These are phyloP conservation scores for Cheilosia impressa DNA, from an alignment of 2,888 invertebrate genomes.

Conservation along the genomic window DNA sequence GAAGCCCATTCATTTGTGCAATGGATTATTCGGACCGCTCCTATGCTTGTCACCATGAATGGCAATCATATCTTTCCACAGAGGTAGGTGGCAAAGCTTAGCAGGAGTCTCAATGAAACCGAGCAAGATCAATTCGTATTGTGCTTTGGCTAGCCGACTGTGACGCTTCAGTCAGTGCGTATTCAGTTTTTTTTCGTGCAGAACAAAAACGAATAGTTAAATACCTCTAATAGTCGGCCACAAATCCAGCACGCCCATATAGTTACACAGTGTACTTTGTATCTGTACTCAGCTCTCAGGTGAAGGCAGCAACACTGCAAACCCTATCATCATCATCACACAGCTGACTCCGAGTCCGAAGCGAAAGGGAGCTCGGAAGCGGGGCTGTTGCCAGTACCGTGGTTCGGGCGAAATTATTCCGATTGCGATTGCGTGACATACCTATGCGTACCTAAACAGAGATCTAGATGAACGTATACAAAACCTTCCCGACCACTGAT, in stretches of 20 bases:
- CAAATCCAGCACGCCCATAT: slow-evolving; percentile 34
- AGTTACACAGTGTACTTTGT: slow-evolving; percentile 3
- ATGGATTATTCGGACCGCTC: slow-evolving; percentile 6
- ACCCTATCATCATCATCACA: slow-evolving; percentile 62
- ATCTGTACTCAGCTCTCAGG: slow-evolving; percentile 15
- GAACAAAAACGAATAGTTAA: slow-evolving; percentile 47
- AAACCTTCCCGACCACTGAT: slow-evolving; percentile 70
- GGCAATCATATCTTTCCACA: slow-evolving; percentile 22
- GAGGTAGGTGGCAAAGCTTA: background rate
- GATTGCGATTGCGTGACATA: slow-evolving; percentile 74
- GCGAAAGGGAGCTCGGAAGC: slow-evolving; percentile 30
- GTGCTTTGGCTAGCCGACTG: slow-evolving; percentile 57
- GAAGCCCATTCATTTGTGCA: slow-evolving; percentile 4
- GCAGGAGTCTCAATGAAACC: slow-evolving; percentile 3
- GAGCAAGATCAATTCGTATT: slow-evolving; percentile 42
- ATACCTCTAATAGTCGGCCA: slow-evolving; percentile 61
- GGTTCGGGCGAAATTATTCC: slow-evolving; percentile 60
- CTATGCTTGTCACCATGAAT: slow-evolving; percentile 13
- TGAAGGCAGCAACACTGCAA: slow-evolving; percentile 38
- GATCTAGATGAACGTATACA: slow-evolving; percentile 61
- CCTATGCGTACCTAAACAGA: slow-evolving; percentile 68
- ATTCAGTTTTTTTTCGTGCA: slow-evolving; percentile 14
- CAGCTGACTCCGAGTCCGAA: slow-evolving; percentile 27
- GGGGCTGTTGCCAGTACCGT: background rate
- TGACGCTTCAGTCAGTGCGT: slow-evolving; percentile 50